phyloP scores from a whole-genome alignment of 2,113 vertebrate genomes.

The Heterotilapia buettikoferi region DNA sequence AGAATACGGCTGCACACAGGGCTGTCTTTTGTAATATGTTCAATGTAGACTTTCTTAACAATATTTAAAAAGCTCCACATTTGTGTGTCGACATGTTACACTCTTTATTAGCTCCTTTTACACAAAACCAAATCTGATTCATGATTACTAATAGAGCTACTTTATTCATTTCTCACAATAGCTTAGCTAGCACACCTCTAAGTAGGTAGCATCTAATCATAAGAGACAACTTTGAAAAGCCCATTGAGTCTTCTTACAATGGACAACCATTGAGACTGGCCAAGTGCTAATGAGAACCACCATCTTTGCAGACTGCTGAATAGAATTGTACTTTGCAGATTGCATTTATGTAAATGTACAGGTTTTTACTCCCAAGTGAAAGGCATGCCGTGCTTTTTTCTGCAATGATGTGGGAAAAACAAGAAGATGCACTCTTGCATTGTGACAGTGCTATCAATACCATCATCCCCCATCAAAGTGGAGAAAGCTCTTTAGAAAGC shows the following conservation, averaged over 20 bases:
- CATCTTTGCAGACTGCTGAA: slow-evolving; percentile 64
- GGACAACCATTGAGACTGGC: slow-evolving; percentile 36
- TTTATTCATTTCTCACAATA: slow-evolving; percentile 65
- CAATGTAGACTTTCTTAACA: not conserved
- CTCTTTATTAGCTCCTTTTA: slow-evolving; percentile 42
- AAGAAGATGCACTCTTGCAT: slow-evolving; percentile 69
- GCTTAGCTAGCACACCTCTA: slow-evolving; percentile 53
- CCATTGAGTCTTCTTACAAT: slow-evolving; percentile 71
- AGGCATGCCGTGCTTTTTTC: slow-evolving; percentile 70
- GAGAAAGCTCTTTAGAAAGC: slow-evolving; percentile 73
- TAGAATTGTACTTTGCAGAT: slow-evolving; percentile 65
- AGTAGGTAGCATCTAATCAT: slow-evolving; percentile 67
- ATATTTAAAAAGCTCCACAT: slow-evolving; percentile 13
- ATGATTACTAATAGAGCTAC: slow-evolving; percentile 53
- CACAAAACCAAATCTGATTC: slow-evolving; percentile 59
- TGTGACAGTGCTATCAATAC: slow-evolving; percentile 79
- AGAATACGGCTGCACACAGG: not conserved
- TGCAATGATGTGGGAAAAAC: slow-evolving; percentile 62
- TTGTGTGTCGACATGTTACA: slow-evolving; percentile 46
- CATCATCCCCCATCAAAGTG: slow-evolving; percentile 76
- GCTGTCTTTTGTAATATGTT: not conserved
- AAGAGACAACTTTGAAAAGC: slow-evolving; percentile 70
- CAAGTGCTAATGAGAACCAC: slow-evolving; percentile 72
- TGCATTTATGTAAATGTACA: slow-evolving; percentile 74
- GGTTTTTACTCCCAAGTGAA: slow-evolving; percentile 64